Evolutionary conservation across 2,113 vertebrate species (phyloP).

Genomic region (Delphinapterus leucas): DNA sequence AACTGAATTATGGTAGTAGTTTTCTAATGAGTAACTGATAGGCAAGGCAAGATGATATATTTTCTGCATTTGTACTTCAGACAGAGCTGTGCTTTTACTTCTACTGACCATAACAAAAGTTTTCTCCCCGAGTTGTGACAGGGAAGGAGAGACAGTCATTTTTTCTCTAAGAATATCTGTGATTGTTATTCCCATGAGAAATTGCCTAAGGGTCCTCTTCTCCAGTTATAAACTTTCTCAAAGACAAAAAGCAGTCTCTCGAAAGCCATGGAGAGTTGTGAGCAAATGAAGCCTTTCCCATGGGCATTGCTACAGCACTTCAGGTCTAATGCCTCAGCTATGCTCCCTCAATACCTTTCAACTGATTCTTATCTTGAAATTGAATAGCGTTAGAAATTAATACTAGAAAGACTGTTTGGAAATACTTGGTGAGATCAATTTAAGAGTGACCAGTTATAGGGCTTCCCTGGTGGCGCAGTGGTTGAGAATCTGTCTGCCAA

Average conservation of each 20-base stretch:
- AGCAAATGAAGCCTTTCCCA: background rate
- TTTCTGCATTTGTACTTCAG: background rate
- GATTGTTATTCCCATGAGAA: constrained; percentile 49
- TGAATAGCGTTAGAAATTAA: background rate
- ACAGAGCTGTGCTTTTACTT: background rate
- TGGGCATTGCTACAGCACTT: background rate
- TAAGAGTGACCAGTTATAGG: background rate
- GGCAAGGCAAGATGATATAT: background rate
- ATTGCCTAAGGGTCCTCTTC: constrained; percentile 33
- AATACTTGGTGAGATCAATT: background rate
- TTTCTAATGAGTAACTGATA: background rate
- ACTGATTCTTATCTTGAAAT: background rate
- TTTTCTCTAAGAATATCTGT: constrained; percentile 52
- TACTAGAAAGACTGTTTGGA: background rate
- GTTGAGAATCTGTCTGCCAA: no score
- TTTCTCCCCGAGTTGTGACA: constrained; percentile 32
- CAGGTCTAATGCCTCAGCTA: background rate
- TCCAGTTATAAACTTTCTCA: constrained; percentile 48
- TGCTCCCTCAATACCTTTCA: background rate
- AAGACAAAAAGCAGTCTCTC: constrained; percentile 31
- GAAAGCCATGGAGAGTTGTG: background rate
- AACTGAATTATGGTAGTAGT: background rate
- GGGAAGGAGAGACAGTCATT: background rate
- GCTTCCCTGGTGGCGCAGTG: no score
- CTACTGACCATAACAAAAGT: background rate